Percentiles rank a stretch among this genome's conserved stretches.
Conservation (phyloP, 2,888 invertebrate genomes). For the Diploptera punctata region DNA sequence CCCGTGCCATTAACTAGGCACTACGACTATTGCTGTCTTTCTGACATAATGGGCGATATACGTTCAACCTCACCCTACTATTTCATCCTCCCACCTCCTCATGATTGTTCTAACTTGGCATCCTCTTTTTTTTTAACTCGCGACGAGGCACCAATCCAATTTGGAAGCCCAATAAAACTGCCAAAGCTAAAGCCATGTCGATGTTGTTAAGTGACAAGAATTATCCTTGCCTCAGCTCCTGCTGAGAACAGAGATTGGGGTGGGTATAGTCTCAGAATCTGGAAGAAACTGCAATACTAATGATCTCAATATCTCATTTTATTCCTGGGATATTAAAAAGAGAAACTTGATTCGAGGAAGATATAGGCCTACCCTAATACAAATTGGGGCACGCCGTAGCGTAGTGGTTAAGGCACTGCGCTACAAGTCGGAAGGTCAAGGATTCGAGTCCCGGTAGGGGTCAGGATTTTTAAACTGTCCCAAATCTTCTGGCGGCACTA, state of each 20-base stretch:
- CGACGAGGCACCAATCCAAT: constrained; percentile 37
- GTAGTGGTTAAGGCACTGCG: too few relatives aligned
- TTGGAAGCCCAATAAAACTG: constrained; percentile 41
- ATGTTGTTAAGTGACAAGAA: constrained; percentile 35
- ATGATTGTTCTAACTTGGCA: constrained; percentile 12
- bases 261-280: too few relatives aligned
- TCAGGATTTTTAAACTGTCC: too few relatives aligned
- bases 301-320: too few relatives aligned
- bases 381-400: too few relatives aligned
- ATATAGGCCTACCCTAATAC: too few relatives aligned
- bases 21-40: background rate
- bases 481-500: too few relatives aligned
- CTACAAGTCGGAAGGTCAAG: too few relatives aligned
- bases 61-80: background rate
- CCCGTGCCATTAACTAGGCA: background rate
- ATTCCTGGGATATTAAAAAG: too few relatives aligned
- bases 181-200: constrained; percentile 36
- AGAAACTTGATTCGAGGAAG: too few relatives aligned
- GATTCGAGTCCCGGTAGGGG: too few relatives aligned
- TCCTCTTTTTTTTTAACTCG: background rate
- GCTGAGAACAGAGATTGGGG: background rate
- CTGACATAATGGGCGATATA: constrained; percentile 17
- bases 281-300: too few relatives aligned
- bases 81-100: background rate
- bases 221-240: constrained; percentile 22